Percentiles rank a stretch among this genome's conserved stretches.
phyloP scores from a whole-genome alignment of 2,113 vertebrate species.

The Symphodus melops region DNA sequence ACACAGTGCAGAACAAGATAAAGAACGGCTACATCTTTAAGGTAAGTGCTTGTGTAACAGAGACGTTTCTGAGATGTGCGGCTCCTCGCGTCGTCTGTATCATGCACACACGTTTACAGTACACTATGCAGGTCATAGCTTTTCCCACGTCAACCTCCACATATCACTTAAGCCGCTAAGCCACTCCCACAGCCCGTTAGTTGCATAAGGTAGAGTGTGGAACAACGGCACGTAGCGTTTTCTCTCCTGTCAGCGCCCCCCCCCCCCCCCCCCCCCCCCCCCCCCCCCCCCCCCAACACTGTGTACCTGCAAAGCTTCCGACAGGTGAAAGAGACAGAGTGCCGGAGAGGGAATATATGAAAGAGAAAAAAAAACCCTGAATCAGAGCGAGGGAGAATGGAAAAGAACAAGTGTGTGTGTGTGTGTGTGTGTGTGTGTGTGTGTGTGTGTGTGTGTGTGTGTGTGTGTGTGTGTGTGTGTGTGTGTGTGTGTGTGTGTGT shows the following conservation, averaged over 20 bases:
- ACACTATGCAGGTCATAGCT: neutral
- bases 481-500: slow-evolving; percentile 28
- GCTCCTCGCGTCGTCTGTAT: neutral
- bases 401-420: slow-evolving; percentile 35
- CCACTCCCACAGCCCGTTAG: slow-evolving; percentile 31
- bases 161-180: slow-evolving; percentile 24
- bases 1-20: slow-evolving; percentile 96
- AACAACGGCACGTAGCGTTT: slow-evolving; percentile 66
- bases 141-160: neutral
- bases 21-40: slow-evolving; percentile 95
- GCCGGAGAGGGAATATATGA: slow-evolving; percentile 9
- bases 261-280: slow-evolving; percentile 33
- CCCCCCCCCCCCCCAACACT: slow-evolving; percentile 49
- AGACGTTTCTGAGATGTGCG: neutral
- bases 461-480: slow-evolving; percentile 26
- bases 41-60: slow-evolving; percentile 78
- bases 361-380: neutral
- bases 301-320: slow-evolving; percentile 59
- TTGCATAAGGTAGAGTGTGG: slow-evolving; percentile 65
- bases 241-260: slow-evolving; percentile 71
- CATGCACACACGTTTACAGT: neutral
- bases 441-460: slow-evolving; percentile 35
- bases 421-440: slow-evolving; percentile 4
- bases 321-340: slow-evolving; percentile 60
- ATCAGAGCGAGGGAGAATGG: slow-evolving; percentile 23